Percentiles rank a stretch among this genome's conserved stretches.
phyloP scores from a whole-genome alignment of 2,113 vertebrate species.

The Eurypyga helias region DNA sequence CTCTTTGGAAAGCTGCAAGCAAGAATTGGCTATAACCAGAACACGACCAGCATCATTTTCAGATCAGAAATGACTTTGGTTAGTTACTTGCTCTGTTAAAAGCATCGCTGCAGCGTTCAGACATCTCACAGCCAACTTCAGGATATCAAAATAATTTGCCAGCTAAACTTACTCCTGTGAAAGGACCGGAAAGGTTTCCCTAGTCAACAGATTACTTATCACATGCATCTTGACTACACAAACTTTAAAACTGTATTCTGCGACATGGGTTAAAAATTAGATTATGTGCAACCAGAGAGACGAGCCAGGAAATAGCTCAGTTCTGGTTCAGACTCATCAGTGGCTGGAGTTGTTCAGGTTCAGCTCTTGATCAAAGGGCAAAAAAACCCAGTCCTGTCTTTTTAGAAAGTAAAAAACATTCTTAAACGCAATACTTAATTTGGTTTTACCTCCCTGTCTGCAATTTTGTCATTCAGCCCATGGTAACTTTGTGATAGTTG shows the following conservation, averaged over 20 bases:
- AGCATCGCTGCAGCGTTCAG: neutral
- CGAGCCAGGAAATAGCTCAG: neutral
- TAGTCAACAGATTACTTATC: neutral
- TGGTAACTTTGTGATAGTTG: accelerated
- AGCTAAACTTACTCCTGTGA: too few species aligned
- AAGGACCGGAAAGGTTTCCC: neutral
- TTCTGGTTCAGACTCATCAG: neutral
- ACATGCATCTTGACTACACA: accelerated
- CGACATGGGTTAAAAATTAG: neutral
- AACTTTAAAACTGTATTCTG: neutral
- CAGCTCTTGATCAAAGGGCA: neutral
- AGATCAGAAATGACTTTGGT: neutral
- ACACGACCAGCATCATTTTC: neutral
- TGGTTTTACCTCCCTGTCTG: neutral
- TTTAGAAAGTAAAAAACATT: neutral
- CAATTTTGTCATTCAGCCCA: neutral
- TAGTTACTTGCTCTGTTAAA: neutral
- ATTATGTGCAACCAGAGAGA: neutral
- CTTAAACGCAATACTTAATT: neutral
- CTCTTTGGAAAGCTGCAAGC: neutral
- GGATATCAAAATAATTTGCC: neutral
- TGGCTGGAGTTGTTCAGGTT: neutral
- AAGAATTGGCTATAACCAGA: neutral
- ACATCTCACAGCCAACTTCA: neutral
- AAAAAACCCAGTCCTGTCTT: accelerated